phyloP scores from a whole-genome alignment of 2,797 vertebrate species.

The Emydoidea blandingii region DNA sequence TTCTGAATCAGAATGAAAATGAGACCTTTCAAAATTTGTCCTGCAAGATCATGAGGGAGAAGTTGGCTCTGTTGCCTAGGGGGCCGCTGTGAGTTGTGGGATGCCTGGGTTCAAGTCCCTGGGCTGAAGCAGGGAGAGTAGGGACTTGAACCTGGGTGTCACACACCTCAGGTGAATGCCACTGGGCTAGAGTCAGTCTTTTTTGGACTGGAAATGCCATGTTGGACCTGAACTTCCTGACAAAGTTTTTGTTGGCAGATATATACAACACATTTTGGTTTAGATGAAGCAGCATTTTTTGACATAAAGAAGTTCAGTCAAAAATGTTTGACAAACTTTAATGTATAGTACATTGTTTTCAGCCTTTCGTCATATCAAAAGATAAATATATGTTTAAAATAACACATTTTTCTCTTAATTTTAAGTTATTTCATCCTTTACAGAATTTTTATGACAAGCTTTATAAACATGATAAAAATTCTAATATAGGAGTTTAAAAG shows the following conservation, averaged over 20 bases:
- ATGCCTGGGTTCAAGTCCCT: neutral
- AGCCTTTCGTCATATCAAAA: neutral
- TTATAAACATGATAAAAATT: neutral
- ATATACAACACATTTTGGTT: neutral
- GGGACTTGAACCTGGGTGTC: too few species aligned
- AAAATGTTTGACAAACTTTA: neutral
- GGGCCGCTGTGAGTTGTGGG: neutral
- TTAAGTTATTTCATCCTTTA: neutral
- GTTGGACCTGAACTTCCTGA: neutral
- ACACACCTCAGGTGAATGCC: neutral
- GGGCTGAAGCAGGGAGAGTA: neutral
- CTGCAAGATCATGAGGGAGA: neutral
- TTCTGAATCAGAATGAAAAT: neutral
- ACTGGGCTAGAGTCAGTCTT: neutral
- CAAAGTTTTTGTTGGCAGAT: neutral
- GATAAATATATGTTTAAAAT: neutral
- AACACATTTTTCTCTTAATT: neutral
- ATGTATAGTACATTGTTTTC: neutral
- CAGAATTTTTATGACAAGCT: neutral
- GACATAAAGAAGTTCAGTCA: neutral
- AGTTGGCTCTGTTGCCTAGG: neutral
- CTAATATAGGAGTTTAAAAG: neutral
- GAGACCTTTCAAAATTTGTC: neutral
- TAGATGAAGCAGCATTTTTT: neutral
- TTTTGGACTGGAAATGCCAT: neutral